These are phyloP conservation scores for Drosophila virilis DNA, from an alignment of 1,140 invertebrate genomes.

Conservation along the genomic window DNA sequence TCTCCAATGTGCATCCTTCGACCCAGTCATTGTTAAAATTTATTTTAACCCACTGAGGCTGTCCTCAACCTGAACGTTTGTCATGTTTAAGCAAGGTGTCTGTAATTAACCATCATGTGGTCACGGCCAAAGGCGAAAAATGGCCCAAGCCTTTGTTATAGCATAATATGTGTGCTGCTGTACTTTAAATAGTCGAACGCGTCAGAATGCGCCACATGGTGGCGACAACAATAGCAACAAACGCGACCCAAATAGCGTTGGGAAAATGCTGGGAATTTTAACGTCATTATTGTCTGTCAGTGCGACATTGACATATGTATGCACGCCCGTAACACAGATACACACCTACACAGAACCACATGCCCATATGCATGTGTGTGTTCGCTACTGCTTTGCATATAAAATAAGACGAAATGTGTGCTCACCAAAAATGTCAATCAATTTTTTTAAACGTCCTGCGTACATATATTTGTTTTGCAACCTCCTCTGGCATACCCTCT, in stretches of 20 bases:
- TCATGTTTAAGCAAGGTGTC: too few relatives aligned
- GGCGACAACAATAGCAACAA: constrained; percentile 15
- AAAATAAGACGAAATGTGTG: constrained; percentile 79
- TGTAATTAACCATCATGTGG: too few relatives aligned
- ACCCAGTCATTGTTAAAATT: too few relatives aligned
- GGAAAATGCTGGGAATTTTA: constrained; percentile 77
- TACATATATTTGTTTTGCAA: constrained; percentile 40
- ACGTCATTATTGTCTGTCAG: constrained; percentile 83
- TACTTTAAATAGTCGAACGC: not conserved
- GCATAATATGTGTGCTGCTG: not conserved
- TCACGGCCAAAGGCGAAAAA: not conserved
- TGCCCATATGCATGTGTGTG: constrained; percentile 16
- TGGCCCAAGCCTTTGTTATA: not conserved
- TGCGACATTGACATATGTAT: constrained; percentile 74
- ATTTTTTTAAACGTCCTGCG: constrained; percentile 64
- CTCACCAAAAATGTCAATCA: constrained; percentile 82
- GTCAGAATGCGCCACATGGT: constrained; percentile 2
- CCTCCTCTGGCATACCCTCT: not conserved
- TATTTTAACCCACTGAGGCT: too few relatives aligned
- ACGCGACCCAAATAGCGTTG: constrained; percentile 30
- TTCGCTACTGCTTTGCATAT: constrained; percentile 73
- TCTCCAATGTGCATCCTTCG: too few relatives aligned
- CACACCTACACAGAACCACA: not conserved
- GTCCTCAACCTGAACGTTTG: too few relatives aligned
- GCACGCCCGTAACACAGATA: not conserved